phyloP scores from a whole-genome alignment of 2,888 invertebrate genomes.

The Temnothorax unifasciatus region DNA sequence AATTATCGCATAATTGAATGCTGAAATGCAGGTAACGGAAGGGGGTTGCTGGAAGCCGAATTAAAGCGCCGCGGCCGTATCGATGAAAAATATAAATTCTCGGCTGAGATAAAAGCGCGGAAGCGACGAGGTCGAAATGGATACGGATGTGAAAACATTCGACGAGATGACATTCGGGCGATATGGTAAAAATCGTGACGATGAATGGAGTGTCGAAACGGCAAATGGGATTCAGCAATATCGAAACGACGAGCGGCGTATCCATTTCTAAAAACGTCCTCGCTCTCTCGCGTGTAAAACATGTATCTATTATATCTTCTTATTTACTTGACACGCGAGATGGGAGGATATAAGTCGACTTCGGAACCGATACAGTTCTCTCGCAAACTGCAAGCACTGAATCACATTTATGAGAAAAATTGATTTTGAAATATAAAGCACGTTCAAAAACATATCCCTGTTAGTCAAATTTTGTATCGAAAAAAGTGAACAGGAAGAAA shows the following conservation, averaged over 20 bases:
- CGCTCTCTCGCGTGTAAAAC: neutral
- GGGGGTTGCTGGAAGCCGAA: neutral
- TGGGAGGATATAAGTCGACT: neutral
- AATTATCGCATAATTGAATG: slow-evolving; percentile 32
- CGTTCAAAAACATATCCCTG: neutral
- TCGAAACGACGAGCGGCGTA: slow-evolving; percentile 24
- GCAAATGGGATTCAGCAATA: slow-evolving; percentile 48
- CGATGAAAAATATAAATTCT: slow-evolving; percentile 38
- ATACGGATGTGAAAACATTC: slow-evolving; percentile 36
- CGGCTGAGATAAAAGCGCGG: slow-evolving; percentile 19
- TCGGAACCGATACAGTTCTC: neutral
- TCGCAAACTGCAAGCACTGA: neutral
- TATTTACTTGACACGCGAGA: slow-evolving; percentile 19
- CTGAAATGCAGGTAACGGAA: neutral
- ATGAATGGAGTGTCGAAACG: slow-evolving; percentile 48
- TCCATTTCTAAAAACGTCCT: slow-evolving; percentile 19
- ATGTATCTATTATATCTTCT: slow-evolving; percentile 30
- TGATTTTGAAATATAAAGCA: neutral
- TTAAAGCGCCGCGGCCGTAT: neutral
- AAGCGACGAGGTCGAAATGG: slow-evolving; percentile 15
- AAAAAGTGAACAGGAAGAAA: neutral
- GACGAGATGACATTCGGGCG: slow-evolving; percentile 24
- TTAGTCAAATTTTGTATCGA: neutral
- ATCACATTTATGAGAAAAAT: neutral
- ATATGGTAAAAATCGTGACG: slow-evolving; percentile 32